Evolutionary conservation across 92 coral and sea anemone species (phyloP), one percentile per base, ranked within the genome.

Genomic region (Nematostella vectensis): DNA sequence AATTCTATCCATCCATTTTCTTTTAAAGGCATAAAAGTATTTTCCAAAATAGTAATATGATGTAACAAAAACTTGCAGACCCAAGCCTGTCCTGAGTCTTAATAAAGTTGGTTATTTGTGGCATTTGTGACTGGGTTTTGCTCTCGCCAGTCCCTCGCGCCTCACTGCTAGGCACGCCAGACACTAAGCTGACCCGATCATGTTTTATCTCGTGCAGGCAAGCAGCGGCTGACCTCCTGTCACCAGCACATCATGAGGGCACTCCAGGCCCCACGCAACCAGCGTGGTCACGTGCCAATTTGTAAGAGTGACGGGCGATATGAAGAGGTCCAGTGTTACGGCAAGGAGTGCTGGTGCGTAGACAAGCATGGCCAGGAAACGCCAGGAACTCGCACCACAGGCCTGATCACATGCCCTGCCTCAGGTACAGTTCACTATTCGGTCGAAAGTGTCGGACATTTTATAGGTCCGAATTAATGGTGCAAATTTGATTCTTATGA

Each of bases 281-380:
- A 61, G 12, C 62, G 28, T n/a, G 25, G 40, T 15, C 18, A 57
- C 65, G 76, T 72, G 21, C 87, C 95, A 6, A 54, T 71, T 9
- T 89, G 97, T 56, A 75, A 74, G 48, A 55, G 50, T 3, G 83
- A 85, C 42, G 97, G 97, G 1, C 43, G 71, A 18, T 89, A 75
- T 54, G 79, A 83, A 27, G 89, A 83, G 56, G 82, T 89, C 4
- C 97, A 89, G 63, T 89, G 97, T 55, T 59, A 47, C 6, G 42
- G 55, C 10, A 54, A 73, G 3, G 49, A 69, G 28, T 89, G 97
- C 27, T 89, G 97, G 97, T 89, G 97, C 55, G 97, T 89, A 9
- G 79, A 73, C 43, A 45, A 56, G 22, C 67, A 47, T 17, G 97
- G 97, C 38, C 58, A 59, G 15, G 97, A 89, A 45, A 57, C 68